These are phyloP conservation scores for Drosophila cracens DNA, from an alignment of 2,888 invertebrate genomes.

Conservation along the genomic window DNA sequence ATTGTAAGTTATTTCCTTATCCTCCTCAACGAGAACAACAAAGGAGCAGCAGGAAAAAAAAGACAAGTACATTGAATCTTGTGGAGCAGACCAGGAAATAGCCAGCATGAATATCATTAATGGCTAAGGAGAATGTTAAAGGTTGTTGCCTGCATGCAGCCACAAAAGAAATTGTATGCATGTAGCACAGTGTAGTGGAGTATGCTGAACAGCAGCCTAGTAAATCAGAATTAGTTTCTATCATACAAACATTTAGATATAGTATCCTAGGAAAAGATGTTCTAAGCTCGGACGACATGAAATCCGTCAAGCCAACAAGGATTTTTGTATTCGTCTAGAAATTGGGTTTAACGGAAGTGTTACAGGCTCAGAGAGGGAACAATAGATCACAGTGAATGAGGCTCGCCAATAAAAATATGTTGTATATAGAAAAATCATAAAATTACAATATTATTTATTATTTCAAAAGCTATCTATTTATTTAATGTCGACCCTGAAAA, in stretches of 20 bases:
- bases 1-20: slow-evolving; percentile 78
- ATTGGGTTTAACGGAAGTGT: background rate
- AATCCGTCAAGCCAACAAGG: background rate
- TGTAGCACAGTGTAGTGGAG: slow-evolving; percentile 3
- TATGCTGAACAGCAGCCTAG: slow-evolving; percentile 11
- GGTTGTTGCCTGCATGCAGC: slow-evolving; percentile 14
- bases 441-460: background rate
- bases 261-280: background rate
- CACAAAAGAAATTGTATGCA: slow-evolving; percentile 7
- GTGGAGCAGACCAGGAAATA: slow-evolving; percentile 62
- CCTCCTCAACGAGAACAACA: slow-evolving; percentile 18
- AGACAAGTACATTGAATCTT: slow-evolving; percentile 43
- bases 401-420: background rate
- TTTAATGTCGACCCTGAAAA: background rate
- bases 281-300: background rate
- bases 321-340: background rate
- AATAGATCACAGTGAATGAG: background rate
- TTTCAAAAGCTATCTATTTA: background rate
- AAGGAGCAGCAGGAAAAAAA: slow-evolving; percentile 20
- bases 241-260: background rate
- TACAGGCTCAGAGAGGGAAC: background rate
- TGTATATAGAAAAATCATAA: background rate
- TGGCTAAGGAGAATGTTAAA: slow-evolving; percentile 40
- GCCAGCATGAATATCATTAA: slow-evolving; percentile 75
- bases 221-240: background rate